Conservation (phyloP, 2,797 vertebrate genomes). For the Morus bassanus region DNA sequence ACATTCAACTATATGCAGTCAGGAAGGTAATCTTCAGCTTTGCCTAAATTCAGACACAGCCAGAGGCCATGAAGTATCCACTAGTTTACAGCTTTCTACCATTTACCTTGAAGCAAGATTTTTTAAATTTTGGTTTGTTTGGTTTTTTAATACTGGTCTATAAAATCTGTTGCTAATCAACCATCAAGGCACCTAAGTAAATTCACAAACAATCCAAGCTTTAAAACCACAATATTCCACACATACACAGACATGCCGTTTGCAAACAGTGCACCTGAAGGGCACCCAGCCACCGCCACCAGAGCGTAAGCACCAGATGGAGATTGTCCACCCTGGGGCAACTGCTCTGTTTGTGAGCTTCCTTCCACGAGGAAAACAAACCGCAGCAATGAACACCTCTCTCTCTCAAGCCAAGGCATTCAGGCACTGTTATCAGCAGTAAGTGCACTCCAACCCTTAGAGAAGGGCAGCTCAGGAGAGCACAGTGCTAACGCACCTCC, state of each 20-base stretch:
- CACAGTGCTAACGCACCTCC: background rate
- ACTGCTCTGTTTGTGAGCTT: background rate
- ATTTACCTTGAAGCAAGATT: background rate
- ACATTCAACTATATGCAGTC: background rate
- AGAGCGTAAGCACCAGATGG: background rate
- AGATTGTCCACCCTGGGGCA: background rate
- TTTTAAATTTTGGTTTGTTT: background rate
- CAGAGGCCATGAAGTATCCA: background rate
- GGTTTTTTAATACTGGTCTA: background rate
- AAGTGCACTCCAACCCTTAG: background rate
- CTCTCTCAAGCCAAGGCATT: background rate
- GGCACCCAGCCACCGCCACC: background rate
- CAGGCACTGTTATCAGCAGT: background rate
- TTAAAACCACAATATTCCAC: background rate
- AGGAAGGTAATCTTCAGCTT: background rate
- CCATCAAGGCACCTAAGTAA: conserved; percentile 41
- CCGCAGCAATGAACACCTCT: background rate
- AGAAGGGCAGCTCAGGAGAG: background rate
- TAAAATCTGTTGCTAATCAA: conserved; percentile 32
- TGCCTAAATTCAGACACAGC: background rate
- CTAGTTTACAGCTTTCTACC: background rate
- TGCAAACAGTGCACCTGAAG: background rate
- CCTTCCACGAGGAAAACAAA: background rate
- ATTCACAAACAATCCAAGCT: background rate
- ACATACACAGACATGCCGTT: background rate